Conservation (phyloP, 2,888 invertebrate species). For the Zhuqinia jingwanae region DNA sequence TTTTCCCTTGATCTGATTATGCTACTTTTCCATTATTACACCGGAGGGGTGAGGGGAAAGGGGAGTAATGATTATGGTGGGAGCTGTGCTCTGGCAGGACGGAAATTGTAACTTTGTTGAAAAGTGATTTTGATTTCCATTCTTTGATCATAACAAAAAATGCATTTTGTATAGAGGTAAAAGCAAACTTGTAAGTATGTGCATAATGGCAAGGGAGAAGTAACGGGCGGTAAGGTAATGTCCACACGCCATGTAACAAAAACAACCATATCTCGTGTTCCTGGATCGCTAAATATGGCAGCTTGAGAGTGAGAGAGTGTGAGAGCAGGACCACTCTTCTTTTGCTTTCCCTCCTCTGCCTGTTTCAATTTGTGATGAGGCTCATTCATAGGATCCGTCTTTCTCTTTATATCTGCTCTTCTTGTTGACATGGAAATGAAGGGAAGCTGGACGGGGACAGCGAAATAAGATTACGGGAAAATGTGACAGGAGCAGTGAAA, state of each 20-base stretch:
- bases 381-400: too few relatives aligned
- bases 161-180: not conserved
- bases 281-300: too few relatives aligned
- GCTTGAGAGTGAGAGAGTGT: too few relatives aligned
- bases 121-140: constrained; percentile 58
- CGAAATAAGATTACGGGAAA: constrained; percentile 36
- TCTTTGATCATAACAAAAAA: constrained; percentile 26
- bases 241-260: not conserved
- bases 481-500: constrained; percentile 26
- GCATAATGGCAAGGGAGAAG: not conserved
- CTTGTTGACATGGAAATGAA: constrained; percentile 23
- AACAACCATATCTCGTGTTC: too few relatives aligned
- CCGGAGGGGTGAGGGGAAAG: not conserved
- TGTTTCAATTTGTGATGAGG: not conserved
- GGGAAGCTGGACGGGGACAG: not conserved
- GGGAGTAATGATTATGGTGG: not conserved
- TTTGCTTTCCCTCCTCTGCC: not conserved
- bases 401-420: not conserved
- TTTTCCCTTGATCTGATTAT: constrained; percentile 55
- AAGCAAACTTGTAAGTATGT: not conserved
- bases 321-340: too few relatives aligned
- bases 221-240: not conserved
- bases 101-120: constrained; percentile 27
- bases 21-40: constrained; percentile 31
- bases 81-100: not conserved